These are phyloP conservation scores for Smithornis capensis DNA, from an alignment of 2,113 vertebrate species.

Conservation along the genomic window DNA sequence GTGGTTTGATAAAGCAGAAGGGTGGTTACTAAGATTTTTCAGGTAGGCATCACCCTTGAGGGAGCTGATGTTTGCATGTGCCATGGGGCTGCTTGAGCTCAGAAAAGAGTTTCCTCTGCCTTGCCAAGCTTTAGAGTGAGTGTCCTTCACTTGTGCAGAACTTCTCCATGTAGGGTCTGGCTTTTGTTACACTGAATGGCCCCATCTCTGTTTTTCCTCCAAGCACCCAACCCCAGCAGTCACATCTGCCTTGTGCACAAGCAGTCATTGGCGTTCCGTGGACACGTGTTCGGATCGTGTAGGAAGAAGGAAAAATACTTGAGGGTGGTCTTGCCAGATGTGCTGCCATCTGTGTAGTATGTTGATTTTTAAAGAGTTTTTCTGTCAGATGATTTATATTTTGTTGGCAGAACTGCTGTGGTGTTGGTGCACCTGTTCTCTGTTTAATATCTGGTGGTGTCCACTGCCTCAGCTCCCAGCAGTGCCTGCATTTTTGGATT, in stretches of 20 bases:
- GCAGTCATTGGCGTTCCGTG: background rate
- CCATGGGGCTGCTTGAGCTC: background rate
- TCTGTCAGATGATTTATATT: background rate
- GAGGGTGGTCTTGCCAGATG: background rate
- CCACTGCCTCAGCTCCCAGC: background rate
- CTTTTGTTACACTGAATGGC: background rate
- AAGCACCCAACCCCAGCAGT: rapidly evolving
- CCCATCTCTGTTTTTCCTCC: background rate
- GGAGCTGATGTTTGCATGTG: background rate
- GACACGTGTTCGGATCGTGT: background rate
- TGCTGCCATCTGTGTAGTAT: background rate
- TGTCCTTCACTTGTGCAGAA: background rate
- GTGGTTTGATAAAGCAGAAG: background rate
- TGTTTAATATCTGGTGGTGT: background rate
- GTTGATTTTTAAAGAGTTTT: background rate
- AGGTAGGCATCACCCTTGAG: background rate
- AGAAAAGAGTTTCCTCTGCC: background rate
- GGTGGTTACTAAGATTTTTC: background rate
- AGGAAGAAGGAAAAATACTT: background rate
- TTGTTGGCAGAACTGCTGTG: background rate
- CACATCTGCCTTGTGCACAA: background rate
- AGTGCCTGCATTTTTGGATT: background rate
- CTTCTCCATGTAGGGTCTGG: background rate
- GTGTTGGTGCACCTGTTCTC: background rate
- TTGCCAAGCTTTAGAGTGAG: background rate